Evolutionary conservation across 2,888 invertebrate species (phyloP).

Genomic region (Pachliopta kotzebuea): DNA sequence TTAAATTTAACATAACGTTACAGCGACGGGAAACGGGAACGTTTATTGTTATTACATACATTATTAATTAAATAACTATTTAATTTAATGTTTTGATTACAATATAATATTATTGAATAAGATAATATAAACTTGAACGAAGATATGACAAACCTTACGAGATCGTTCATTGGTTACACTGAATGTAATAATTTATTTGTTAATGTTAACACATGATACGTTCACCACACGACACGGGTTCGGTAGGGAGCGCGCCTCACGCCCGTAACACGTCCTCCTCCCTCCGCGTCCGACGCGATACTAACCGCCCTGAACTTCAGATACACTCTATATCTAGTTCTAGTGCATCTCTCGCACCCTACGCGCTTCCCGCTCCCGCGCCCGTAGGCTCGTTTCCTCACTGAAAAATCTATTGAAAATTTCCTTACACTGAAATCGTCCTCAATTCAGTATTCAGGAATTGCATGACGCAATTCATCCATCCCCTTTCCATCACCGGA

Average conservation of each 20-base stretch:
- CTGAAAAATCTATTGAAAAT: constrained; percentile 36
- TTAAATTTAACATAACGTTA: no score
- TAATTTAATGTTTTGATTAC: no score
- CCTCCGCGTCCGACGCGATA: constrained; percentile 60
- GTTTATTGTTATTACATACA: neutral
- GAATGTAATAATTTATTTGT: constrained; percentile 30
- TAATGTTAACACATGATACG: constrained; percentile 36
- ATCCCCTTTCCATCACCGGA: no score
- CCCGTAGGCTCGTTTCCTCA: constrained; percentile 53
- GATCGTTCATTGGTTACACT: constrained; percentile 37
- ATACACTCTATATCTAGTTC: constrained; percentile 41
- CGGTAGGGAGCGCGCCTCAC: constrained; percentile 27
- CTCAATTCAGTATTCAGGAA: no score
- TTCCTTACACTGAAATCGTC: no score
- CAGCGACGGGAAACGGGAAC: no score
- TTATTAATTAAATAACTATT: no score
- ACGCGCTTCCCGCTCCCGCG: constrained; percentile 46
- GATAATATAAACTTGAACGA: constrained; percentile 9
- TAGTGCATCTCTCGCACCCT: constrained; percentile 59
- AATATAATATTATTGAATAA: neutral
- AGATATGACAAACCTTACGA: constrained; percentile 38
- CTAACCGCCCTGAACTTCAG: constrained; percentile 54
- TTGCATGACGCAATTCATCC: no score
- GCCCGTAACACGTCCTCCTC: constrained; percentile 48
- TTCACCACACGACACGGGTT: constrained; percentile 39